Conservation (phyloP, 1,140 invertebrate species). For the Branchinecta lindahli region DNA sequence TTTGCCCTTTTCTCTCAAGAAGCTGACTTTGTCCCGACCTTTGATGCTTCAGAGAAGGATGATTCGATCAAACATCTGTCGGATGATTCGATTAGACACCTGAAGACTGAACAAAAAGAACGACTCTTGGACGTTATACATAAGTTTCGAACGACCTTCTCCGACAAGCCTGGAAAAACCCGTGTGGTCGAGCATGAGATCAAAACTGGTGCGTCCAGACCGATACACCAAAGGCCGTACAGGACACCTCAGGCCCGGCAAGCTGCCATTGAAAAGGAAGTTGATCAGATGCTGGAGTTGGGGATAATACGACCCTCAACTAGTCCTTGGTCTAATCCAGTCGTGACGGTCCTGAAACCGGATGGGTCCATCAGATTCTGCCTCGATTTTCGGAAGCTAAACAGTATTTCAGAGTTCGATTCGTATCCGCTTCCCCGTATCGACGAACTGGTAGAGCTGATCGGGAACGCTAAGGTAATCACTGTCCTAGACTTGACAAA, state of each 20-base stretch:
- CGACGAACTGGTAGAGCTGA: neutral
- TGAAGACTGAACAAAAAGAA: too few relatives aligned
- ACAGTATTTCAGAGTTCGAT: neutral
- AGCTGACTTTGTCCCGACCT: too few relatives aligned
- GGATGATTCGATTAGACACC: too few relatives aligned
- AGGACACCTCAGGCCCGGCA: neutral
- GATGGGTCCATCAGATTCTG: neutral
- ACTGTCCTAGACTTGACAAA: constrained; percentile 1
- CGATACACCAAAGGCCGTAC: neutral
- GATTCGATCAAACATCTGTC: too few relatives aligned
- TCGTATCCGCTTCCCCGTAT: neutral
- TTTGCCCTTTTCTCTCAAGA: too few relatives aligned
- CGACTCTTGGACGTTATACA: too few relatives aligned
- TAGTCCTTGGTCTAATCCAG: neutral
- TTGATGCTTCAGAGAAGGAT: too few relatives aligned
- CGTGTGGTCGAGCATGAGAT: too few relatives aligned
- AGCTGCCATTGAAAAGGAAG: neutral
- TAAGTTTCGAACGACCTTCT: too few relatives aligned
- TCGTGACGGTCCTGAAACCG: neutral
- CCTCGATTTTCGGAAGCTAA: neutral
- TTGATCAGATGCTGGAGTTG: neutral
- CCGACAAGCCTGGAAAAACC: too few relatives aligned
- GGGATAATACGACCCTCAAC: neutral
- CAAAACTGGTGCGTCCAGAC: too few relatives aligned
- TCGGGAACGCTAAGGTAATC: neutral